Base-by-base conservation (phyloP, 2,888 invertebrate species). In the Euplagia quadripunctaria region DNA sequence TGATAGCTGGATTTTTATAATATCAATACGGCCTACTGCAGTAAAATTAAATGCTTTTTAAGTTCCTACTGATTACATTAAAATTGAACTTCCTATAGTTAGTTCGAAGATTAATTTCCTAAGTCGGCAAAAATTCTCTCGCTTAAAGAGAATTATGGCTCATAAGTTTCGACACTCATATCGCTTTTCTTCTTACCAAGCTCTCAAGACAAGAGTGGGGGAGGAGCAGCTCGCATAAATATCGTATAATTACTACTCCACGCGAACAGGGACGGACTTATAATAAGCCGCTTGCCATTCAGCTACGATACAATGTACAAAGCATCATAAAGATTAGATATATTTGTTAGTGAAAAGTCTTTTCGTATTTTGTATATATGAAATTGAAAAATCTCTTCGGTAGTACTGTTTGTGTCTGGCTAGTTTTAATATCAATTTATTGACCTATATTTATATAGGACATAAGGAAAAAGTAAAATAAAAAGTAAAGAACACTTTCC, bases 191-290 rank as follows among this genome's bases (percentile, higher is more conserved):
- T 85, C 82, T 85, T 83, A 86, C 84, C 83, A 77, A 83, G 80
- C 82, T 81, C 88, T 88, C 82, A 85, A 89, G 88, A 88, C 85
- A 84, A 86, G 86, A 85, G 83, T 76, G 52, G 73, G 83, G 86
- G 87, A 80, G 89, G 86, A 86, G 86, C 82, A 85, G 77, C 85
- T 82, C 88, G 90, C 89, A 91, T 92, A 92, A 92, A 93, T 91
- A 90, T 91, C 88, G 87, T 89, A 92, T 93, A 92, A 93, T 93
- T 92, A 91, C 91, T 88, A 88, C 90, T 87, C 89, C 87, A 84
- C 80, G 80, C 77, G 52, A 75, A 76, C 87, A 87, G 89, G 82
- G 88, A 70, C 79, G 89, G 78, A 89, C 77, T 86, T 72, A 46
- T 75, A 71, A 76, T 73, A 74, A 68, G 72, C 65, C 58, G 66